Base-by-base conservation (phyloP, 2,113 vertebrate genomes). In the Puntigrus tetrazona region DNA sequence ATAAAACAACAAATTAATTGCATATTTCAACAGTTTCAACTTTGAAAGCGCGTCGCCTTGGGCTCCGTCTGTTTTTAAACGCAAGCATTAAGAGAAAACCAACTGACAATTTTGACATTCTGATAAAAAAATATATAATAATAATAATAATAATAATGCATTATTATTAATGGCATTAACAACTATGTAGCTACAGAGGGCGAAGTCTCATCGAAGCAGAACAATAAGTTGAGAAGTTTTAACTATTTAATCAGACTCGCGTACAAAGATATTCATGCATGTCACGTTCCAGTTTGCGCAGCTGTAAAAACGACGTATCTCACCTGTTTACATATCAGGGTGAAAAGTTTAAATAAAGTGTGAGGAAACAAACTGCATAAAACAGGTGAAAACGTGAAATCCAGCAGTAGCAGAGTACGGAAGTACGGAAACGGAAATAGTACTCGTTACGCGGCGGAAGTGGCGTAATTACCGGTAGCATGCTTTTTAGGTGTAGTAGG, bases 351-450 rank as follows among this genome's bases (percentile, higher is more conserved):
- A 36, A 55, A 4, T 11, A 20, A 74, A 1, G 72, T 7, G n/a
- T 10, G 16, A 74, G 13, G 22, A 10, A 29, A 43, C 29, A 45
- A 67, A 65, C 16, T 52, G 38, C 29, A 31, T 70, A 25, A 65
- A 52, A 25, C 59, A 61, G 4, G 6, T 43, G n/a, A n/a, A n/a
- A n/a, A n/a, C 52, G 22, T 25, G 76, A 38, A 38, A 43, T 52
- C 79, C 20, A 65, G 7, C 41, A n/a, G 59, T 7, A 1, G 55
- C 36, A 61, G 76, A 78, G 61, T 81, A 9, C 3, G 0, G 52
- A 43, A 47, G 27, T 5, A 52, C 38, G 27, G 29, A 81, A 70
- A 43, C 79, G 79, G 79, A 81, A 70, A 52, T 8, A n/a, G 11
- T 5, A 11, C 4, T 11, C 45, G 5, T 0, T 38, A 4, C 9